Evolutionary conservation across 2,113 vertebrate genomes (phyloP).

Genomic region (Rhinogobius similis): DNA sequence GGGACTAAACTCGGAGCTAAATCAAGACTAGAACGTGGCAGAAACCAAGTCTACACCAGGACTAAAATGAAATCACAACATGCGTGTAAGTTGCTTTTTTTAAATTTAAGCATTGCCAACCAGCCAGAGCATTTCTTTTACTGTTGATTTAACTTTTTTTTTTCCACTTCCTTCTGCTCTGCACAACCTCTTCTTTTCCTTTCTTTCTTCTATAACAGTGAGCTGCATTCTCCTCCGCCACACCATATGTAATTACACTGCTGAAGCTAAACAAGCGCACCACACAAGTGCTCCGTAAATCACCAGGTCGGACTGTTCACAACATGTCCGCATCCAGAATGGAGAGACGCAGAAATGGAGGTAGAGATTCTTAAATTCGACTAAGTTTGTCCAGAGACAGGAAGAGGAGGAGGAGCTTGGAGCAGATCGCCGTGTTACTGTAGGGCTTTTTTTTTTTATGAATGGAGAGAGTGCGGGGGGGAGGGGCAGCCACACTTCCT

Average conservation of each 20-base stretch:
- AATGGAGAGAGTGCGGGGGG: slow-evolving; percentile 67
- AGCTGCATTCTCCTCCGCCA: slow-evolving; percentile 63
- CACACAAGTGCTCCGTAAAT: slow-evolving; percentile 69
- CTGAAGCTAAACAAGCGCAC: slow-evolving; percentile 76
- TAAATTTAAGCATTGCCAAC: too few species aligned
- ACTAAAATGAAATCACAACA: too few species aligned
- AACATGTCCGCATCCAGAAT: slow-evolving; percentile 72
- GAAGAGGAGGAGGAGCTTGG: slow-evolving; percentile 72
- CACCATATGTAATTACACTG: slow-evolving; percentile 80
- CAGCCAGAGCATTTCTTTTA: not conserved
- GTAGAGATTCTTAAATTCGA: slow-evolving; percentile 57
- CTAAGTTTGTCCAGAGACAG: slow-evolving; percentile 75
- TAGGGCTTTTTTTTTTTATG: slow-evolving; percentile 72
- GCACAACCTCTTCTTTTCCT: not conserved
- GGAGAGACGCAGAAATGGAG: slow-evolving; percentile 15
- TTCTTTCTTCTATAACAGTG: slow-evolving; percentile 15
- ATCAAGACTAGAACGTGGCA: too few species aligned
- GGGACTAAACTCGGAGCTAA: too few species aligned
- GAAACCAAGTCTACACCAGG: too few species aligned
- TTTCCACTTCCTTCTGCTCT: not conserved
- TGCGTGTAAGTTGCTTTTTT: too few species aligned
- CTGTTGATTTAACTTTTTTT: not conserved
- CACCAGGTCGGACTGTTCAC: slow-evolving; percentile 72
- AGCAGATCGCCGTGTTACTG: slow-evolving; percentile 57
- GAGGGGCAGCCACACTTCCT: slow-evolving; percentile 72